Evolutionary conservation across 2,113 vertebrate genomes (phyloP).

Genomic region (Osmerus eperlanus): DNA sequence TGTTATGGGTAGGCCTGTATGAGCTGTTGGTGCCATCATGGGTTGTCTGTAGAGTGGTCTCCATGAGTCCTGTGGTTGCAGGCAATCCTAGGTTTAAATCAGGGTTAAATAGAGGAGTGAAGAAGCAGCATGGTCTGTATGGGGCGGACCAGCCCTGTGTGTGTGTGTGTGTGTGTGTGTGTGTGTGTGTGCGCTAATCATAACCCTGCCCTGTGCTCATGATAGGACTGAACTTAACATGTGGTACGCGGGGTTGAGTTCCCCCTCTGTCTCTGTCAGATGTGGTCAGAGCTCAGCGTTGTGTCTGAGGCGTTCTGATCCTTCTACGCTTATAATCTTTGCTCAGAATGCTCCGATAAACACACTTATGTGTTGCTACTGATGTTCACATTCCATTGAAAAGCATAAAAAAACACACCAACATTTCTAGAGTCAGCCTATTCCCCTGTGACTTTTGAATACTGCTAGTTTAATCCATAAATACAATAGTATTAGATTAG

Average conservation of each 20-base stretch:
- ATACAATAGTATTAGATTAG: no score
- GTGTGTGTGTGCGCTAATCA: conserved; percentile 31
- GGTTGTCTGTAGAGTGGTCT: neutral
- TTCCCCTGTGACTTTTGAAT: no score
- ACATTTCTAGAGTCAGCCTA: no score
- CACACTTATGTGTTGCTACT: neutral
- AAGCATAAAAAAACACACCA: neutral
- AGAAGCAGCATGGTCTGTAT: neutral
- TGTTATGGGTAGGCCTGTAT: neutral
- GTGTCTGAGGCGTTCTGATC: conserved; percentile 23
- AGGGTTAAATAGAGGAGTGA: neutral
- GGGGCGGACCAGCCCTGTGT: neutral
- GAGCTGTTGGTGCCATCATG: neutral
- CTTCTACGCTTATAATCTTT: neutral
- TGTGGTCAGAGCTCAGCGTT: conserved; percentile 21
- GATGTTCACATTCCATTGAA: neutral
- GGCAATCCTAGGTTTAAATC: neutral
- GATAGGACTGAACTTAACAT: conserved; percentile 34
- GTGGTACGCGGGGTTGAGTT: conserved; percentile 26
- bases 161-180: neutral
- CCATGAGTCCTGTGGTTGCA: neutral
- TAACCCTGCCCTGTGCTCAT: conserved; percentile 34
- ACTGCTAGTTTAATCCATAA: no score
- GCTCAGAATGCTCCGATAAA: neutral
- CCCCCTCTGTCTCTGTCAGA: conserved; percentile 19